Conservation (phyloP, 2,888 invertebrate genomes). For the Hyalella azteca region DNA sequence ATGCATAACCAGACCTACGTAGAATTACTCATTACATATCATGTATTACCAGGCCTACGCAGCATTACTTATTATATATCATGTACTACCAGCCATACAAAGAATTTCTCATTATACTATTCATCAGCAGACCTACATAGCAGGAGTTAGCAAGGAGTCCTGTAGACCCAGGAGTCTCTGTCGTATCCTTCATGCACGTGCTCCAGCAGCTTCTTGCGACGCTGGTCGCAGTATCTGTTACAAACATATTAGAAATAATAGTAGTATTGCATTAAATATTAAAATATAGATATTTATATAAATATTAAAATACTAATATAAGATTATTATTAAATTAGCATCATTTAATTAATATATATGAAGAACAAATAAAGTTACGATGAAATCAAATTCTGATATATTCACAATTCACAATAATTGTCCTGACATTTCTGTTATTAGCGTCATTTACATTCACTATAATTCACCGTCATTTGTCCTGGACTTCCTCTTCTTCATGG, state of each 20-base stretch:
- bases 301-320: slow-evolving; percentile 28
- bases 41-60: neutral
- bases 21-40: neutral
- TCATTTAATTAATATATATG: too few species aligned
- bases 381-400: too few species aligned
- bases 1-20: neutral
- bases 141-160: slow-evolving; percentile 60
- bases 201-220: slow-evolving; percentile 91
- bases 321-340: neutral
- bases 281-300: slow-evolving; percentile 15
- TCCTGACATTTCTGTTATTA: too few species aligned
- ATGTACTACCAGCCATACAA: too few species aligned
- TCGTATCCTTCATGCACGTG: slow-evolving; percentile 99
- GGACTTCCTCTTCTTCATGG: too few species aligned
- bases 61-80: neutral
- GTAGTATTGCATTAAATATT: slow-evolving; percentile 26
- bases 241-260: too few species aligned
- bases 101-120: neutral
- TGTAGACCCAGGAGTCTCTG: slow-evolving; percentile 97
- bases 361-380: too few species aligned
- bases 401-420: neutral
- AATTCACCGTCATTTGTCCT: too few species aligned
- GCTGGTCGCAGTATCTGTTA: slow-evolving; percentile 93
- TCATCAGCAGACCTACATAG: neutral
- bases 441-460: too few species aligned